Evolutionary conservation across 1,140 invertebrate genomes (phyloP).

Genomic region (Drosophila nebulosa): DNA sequence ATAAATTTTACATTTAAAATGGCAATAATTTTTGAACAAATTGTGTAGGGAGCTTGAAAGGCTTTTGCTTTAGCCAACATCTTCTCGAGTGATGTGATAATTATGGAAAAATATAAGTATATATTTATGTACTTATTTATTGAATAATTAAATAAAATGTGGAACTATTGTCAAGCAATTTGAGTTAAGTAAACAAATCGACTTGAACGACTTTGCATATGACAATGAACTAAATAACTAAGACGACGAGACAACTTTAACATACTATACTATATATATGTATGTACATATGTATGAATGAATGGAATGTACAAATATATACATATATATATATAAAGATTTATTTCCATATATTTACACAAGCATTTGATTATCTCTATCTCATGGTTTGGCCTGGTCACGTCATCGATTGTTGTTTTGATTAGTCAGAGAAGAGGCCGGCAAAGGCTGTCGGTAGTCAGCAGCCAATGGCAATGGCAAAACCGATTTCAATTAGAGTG

Average conservation of each 20-base stretch:
- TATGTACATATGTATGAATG: conserved; percentile 7
- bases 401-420: conserved; percentile 13
- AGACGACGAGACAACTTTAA: not conserved
- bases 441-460: too few relatives aligned
- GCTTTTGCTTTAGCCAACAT: not conserved
- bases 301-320: too few relatives aligned
- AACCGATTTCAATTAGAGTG: conserved; percentile 51
- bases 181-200: conserved; percentile 7
- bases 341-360: conserved; percentile 37
- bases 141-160: conserved; percentile 33
- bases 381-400: conserved; percentile 35
- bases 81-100: not conserved
- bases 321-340: too few relatives aligned
- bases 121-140: not conserved
- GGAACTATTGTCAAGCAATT: conserved; percentile 30
- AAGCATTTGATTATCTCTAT: conserved; percentile 55
- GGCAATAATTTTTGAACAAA: conserved; percentile 13
- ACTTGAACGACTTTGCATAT: conserved; percentile 30
- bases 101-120: not conserved
- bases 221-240: conserved; percentile 49
- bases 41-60: conserved; percentile 10
- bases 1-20: conserved; percentile 40
- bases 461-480: conserved; percentile 17
- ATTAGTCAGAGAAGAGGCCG: conserved; percentile 14
- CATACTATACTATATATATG: not conserved